Evolutionary conservation across 2,888 invertebrate species (phyloP), one percentile per base, ranked within the genome.

Genomic region (Sphaerophoria rueppellii): DNA sequence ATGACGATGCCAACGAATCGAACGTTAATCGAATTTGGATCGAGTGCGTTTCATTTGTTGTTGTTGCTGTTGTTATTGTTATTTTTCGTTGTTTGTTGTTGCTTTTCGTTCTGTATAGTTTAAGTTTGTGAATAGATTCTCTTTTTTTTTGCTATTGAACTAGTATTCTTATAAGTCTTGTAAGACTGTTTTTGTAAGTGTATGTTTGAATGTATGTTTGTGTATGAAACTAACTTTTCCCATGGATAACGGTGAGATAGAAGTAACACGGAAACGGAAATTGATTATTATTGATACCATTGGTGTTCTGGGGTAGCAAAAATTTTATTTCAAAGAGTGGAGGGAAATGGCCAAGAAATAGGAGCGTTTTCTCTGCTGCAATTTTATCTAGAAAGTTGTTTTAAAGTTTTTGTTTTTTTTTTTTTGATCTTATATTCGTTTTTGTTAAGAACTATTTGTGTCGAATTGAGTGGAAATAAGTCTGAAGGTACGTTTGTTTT

Each of bases 11-110:
- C 80, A 73, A 37, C 72, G 76, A 81, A 81, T 85, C 81, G 75
- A 83, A 79, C 71, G 71, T 79, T 79, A 83, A 83, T 83, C 83
- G 81, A 85, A 85, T 80, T 72, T 72, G 79, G 69, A 85, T 85
- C 80, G 74, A 72, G 71, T 67, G 40, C 67, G 67, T 67, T 24
- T 24, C n/a, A 2, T 24, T 67, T 67, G 54, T 54, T 67, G 67
- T 67, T 54, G 67, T 32, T 67, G 37, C 65, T 58, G 65, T 52
- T 60, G 43, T 58, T 73, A 57, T 32, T 63, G 55, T 60, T 60
- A 37, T 69, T 34, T 37, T 57, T 63, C 72, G 65, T 57, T 12
- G 50, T 40, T 40, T 67, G 11, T 32, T 57, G 57, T 57, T 35
- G 55, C 34, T 55, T 55, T 32, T 34, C 12, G n/a, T 80, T 35